Evolutionary conservation across 2,888 invertebrate genomes (phyloP).

Genomic region (Ophonus ardosiacus): DNA sequence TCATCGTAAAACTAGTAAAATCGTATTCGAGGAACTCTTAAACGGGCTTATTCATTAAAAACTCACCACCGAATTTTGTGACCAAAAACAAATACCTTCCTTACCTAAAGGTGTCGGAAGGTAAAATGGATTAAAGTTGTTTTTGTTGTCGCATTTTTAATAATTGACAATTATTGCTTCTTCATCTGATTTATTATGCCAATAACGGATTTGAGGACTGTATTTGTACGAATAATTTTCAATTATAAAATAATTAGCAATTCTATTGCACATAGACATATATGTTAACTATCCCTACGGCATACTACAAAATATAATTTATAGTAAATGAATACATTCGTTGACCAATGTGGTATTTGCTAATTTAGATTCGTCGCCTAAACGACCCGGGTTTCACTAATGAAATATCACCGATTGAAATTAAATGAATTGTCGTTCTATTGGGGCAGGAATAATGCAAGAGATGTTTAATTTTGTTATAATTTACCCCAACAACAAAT

Average conservation of each 20-base stretch:
- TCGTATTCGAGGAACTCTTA: too few relatives aligned
- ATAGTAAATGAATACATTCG: neutral
- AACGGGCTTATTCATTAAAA: too few relatives aligned
- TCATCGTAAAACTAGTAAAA: too few relatives aligned
- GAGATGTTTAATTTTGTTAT: constrained; percentile 31
- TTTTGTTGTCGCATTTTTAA: too few relatives aligned
- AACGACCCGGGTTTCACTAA: neutral
- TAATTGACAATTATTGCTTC: too few relatives aligned
- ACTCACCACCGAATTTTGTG: too few relatives aligned
- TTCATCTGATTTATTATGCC: neutral
- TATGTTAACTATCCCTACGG: neutral
- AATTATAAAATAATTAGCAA: neutral
- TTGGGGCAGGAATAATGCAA: neutral
- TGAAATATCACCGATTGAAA: neutral
- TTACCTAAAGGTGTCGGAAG: too few relatives aligned
- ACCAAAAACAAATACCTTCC: too few relatives aligned
- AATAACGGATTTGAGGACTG: neutral
- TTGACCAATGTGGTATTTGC: neutral
- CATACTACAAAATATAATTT: neutral
- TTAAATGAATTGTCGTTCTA: constrained; percentile 15
- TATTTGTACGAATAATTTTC: neutral
- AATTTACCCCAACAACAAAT: constrained; percentile 30
- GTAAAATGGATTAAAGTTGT: too few relatives aligned
- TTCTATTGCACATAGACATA: neutral
- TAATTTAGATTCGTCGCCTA: constrained; percentile 1